phyloP scores from a whole-genome alignment of 2,113 vertebrate genomes.

The Aplodontia rufa region DNA sequence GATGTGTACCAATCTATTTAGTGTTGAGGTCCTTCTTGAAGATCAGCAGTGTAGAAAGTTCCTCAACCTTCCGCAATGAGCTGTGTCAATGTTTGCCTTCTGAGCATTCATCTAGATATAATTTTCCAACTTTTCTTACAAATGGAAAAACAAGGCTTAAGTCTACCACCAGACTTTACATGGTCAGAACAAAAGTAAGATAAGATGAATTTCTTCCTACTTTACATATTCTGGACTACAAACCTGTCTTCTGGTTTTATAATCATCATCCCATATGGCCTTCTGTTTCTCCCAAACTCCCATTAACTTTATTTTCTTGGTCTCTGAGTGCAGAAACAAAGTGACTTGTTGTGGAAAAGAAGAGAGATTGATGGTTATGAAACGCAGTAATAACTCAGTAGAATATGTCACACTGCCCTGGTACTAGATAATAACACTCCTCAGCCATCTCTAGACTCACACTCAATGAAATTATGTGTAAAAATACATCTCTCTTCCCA shows the following conservation, averaged over 20 bases:
- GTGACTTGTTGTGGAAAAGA: background rate
- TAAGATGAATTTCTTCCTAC: background rate
- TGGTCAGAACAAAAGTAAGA: background rate
- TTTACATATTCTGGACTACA: background rate
- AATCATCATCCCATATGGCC: background rate
- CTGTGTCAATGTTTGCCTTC: background rate
- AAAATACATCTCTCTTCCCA: conserved; percentile 76
- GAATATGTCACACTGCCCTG: conserved; percentile 22
- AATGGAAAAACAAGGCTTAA: background rate
- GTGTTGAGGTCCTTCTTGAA: background rate
- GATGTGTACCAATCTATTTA: background rate
- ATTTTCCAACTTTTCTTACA: background rate
- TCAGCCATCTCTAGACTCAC: conserved; percentile 43
- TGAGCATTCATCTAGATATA: background rate
- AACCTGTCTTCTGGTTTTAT: background rate
- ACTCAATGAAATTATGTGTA: conserved; percentile 53
- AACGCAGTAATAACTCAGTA: background rate
- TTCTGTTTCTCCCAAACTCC: background rate
- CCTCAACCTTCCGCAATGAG: background rate
- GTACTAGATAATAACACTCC: conserved; percentile 64
- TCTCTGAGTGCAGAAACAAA: background rate
- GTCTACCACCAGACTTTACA: background rate
- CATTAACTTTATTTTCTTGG: background rate
- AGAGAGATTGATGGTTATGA: background rate
- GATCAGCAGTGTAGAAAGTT: background rate